Percentiles rank a stretch among this genome's conserved stretches.
Evolutionary conservation across 2,888 invertebrate genomes (phyloP).

Genomic region (Candidula unifasciata): DNA sequence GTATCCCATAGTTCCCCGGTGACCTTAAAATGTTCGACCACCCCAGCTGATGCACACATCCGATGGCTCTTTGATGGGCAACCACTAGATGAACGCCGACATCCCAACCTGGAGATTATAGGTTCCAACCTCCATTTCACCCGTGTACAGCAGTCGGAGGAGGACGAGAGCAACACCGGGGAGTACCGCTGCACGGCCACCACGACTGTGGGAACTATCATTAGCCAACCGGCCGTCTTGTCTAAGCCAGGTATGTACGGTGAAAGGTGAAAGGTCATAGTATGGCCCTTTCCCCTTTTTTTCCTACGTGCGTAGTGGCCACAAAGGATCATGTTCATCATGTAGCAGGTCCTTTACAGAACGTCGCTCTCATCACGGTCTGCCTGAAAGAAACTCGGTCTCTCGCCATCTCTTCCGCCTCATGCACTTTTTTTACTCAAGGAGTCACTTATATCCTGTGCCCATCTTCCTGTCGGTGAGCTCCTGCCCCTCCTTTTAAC

Average conservation of each 20-base stretch:
- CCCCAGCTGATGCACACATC: constrained; percentile 41
- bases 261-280: too few species aligned
- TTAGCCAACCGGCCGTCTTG: constrained; percentile 50
- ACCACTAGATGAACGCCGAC: constrained; percentile 47
- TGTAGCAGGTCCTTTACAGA: too few species aligned
- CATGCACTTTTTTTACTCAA: too few species aligned
- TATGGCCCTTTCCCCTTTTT: too few species aligned
- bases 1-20: constrained; percentile 39
- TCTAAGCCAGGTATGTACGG: constrained; percentile 50
- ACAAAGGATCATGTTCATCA: too few species aligned
- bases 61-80: constrained; percentile 53
- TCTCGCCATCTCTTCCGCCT: too few species aligned
- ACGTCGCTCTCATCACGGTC: too few species aligned
- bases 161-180: constrained; percentile 39
- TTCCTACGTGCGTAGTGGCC: too few species aligned
- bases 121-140: constrained; percentile 47
- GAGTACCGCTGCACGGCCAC: constrained; percentile 54
- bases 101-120: constrained; percentile 29
- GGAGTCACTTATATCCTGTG: too few species aligned
- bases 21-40: constrained; percentile 46
- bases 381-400: too few species aligned
- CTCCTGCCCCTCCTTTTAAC: too few species aligned
- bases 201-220: constrained; percentile 42
- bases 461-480: too few species aligned
- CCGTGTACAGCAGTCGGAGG: constrained; percentile 22